These are phyloP conservation scores for Leucophora obtusa DNA, from an alignment of 2,888 invertebrate genomes.

Conservation along the genomic window DNA sequence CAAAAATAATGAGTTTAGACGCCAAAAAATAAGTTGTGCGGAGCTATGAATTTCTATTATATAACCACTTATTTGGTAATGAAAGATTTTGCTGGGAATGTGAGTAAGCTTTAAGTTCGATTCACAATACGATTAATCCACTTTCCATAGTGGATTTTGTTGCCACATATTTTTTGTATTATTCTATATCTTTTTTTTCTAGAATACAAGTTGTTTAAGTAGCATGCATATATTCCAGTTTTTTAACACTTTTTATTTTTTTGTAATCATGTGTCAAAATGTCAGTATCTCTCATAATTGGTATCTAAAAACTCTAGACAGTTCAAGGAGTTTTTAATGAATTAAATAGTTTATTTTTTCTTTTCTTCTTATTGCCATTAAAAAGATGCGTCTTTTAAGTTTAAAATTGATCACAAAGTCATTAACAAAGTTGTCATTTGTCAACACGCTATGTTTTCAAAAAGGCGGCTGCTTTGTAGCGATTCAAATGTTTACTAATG, in stretches of 20 bases:
- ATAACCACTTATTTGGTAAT: too few relatives aligned
- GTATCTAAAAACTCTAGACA: slow-evolving; percentile 51
- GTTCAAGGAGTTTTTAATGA: slow-evolving; percentile 58
- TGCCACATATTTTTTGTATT: too few relatives aligned
- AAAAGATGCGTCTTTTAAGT: slow-evolving; percentile 14
- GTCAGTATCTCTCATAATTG: slow-evolving; percentile 51
- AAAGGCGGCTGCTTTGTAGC: slow-evolving; percentile 17
- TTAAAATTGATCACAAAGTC: slow-evolving; percentile 46
- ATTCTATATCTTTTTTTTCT: too few relatives aligned
- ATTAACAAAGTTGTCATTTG: slow-evolving; percentile 59
- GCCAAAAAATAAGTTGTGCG: too few relatives aligned
- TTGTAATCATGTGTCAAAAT: slow-evolving; percentile 50
- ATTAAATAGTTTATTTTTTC: slow-evolving; percentile 49
- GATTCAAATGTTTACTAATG: background rate
- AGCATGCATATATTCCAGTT: slow-evolving; percentile 19
- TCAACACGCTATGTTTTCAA: slow-evolving; percentile 44
- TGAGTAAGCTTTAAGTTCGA: too few relatives aligned
- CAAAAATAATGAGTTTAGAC: too few relatives aligned
- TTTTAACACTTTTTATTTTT: background rate
- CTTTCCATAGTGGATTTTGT: too few relatives aligned
- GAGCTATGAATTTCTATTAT: too few relatives aligned
- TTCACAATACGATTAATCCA: too few relatives aligned
- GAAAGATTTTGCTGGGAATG: too few relatives aligned
- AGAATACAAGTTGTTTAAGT: too few relatives aligned
- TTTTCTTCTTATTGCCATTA: slow-evolving; percentile 6